Base-by-base conservation (phyloP, 2,113 vertebrate genomes). In the Corvus cornix region DNA sequence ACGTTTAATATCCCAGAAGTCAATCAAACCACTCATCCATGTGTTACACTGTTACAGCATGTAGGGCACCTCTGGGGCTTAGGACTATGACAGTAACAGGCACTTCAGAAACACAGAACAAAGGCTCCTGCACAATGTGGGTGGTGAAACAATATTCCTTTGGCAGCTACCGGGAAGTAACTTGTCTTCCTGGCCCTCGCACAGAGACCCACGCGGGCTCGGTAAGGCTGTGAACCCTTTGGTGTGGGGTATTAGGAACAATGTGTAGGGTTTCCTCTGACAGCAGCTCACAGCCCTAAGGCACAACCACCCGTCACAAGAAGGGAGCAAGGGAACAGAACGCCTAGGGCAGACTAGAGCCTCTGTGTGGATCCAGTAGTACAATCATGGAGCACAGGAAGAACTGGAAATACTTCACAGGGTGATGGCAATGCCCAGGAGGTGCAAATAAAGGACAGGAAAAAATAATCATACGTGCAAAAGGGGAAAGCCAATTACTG, bases 141-240 rank as follows among this genome's bases (percentile, higher is more conserved):
- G 31, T 17, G 39, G 23, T 11, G 39, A 67, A 18, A 59, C 2
- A 1, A 27, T 18, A 46, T 30, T 81, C 16, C 9, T 75, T 13
- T 7, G 17, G 52, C 77, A 73, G 37, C 24, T 27, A 15, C 53
- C 3, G 10, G 63, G 55, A 37, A 82, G 30, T 10, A 37, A 35
- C 2, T 5, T 3, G 0, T 21, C 24, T 14, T 59, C 55, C 53
- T 2, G 3, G 41, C 31, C 55, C 55, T 16, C 0, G 0, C 20
- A 48, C 1, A 3, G 2, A 44, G 44, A 46, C 5, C 17, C 20
- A 18, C 10, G 13, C 1, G 0, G 30, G 19, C 43, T n/a, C 24
- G 9, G 48, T 7, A 37, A 44, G n/a, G 28, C 13, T 53, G 62
- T 1, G 17, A 87, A 33, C n/a, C n/a, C 53, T 31, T 20, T 0